Conservation (phyloP, 2,797 vertebrate genomes). For the Rhyacichthys aspro region DNA sequence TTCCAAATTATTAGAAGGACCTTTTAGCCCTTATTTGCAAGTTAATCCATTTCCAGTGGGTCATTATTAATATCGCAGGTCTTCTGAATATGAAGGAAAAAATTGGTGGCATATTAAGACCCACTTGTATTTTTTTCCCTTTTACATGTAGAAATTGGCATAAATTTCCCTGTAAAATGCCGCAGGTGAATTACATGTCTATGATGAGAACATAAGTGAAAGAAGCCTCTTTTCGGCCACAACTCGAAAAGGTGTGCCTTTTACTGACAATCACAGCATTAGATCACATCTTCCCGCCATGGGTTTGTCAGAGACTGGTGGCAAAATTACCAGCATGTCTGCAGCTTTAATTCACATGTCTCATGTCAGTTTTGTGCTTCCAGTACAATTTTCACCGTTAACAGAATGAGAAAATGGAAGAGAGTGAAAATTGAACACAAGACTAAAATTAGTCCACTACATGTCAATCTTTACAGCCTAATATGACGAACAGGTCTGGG, state of each 20-base stretch:
- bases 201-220: slow-evolving; percentile 65
- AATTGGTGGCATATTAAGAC: slow-evolving; percentile 22
- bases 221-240: slow-evolving; percentile 63
- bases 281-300: slow-evolving; percentile 73
- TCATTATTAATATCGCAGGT: slow-evolving; percentile 5
- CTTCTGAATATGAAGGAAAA: slow-evolving; percentile 20
- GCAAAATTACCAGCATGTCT: slow-evolving; percentile 80
- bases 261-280: slow-evolving; percentile 79
- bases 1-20: slow-evolving; percentile 19
- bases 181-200: slow-evolving; percentile 62
- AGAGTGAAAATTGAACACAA: slow-evolving; percentile 82
- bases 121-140: slow-evolving; percentile 40
- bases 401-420: slow-evolving; percentile 79
- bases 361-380: slow-evolving; percentile 79
- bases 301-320: slow-evolving; percentile 75
- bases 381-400: slow-evolving; percentile 77
- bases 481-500: slow-evolving; percentile 73
- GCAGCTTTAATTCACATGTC: slow-evolving; percentile 81
- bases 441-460: slow-evolving; percentile 79
- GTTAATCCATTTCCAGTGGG: slow-evolving; percentile 4
- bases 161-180: slow-evolving; percentile 60
- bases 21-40: not conserved
- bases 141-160: slow-evolving; percentile 50
- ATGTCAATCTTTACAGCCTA: slow-evolving; percentile 77
- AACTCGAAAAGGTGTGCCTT: slow-evolving; percentile 72